A percentile compares a stretch with the other conserved stretches of the same genome.
Evolutionary conservation across 2,888 invertebrate species (phyloP).

Genomic region (Adela reaumurella): DNA sequence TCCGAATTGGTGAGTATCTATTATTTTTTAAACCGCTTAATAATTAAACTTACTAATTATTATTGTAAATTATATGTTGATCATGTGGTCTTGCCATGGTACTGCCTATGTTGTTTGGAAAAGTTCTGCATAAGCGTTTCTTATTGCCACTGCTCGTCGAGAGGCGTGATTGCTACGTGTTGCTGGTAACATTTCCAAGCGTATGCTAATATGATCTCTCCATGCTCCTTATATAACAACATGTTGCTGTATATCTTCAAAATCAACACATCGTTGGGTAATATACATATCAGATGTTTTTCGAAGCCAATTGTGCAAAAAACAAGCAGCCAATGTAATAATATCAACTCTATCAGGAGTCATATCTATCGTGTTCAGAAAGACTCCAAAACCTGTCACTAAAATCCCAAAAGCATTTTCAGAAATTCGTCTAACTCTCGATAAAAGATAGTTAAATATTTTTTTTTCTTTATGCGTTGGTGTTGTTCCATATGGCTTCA

Average conservation of each 20-base stretch:
- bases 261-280: constrained; percentile 12
- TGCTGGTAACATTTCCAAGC: background rate
- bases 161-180: constrained; percentile 7
- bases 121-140: constrained; percentile 12
- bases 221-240: constrained; percentile 1
- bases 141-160: constrained; percentile 5
- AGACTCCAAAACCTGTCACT: constrained; percentile 8
- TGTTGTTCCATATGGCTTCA: constrained; percentile 11
- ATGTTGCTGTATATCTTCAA: constrained; percentile 8
- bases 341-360: constrained; percentile 11
- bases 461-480: constrained; percentile 6
- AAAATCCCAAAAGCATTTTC: constrained; percentile 11
- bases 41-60: constrained; percentile 5
- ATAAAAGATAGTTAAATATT: constrained; percentile 10
- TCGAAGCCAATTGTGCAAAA: constrained; percentile 15
- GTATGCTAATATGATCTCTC: background rate
- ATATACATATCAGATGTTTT: constrained; percentile 13
- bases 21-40: constrained; percentile 3
- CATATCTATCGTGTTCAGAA: constrained; percentile 9
- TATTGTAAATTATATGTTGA: constrained; percentile 5
- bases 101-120: constrained; percentile 4
- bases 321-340: constrained; percentile 13
- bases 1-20: constrained; percentile 5
- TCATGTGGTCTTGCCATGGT: constrained; percentile 11
- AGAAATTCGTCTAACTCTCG: constrained; percentile 9